Evolutionary conservation across 2,797 vertebrate species (phyloP), one percentile per base, ranked within the genome.

Genomic region (Urosaurus nigricauda): DNA sequence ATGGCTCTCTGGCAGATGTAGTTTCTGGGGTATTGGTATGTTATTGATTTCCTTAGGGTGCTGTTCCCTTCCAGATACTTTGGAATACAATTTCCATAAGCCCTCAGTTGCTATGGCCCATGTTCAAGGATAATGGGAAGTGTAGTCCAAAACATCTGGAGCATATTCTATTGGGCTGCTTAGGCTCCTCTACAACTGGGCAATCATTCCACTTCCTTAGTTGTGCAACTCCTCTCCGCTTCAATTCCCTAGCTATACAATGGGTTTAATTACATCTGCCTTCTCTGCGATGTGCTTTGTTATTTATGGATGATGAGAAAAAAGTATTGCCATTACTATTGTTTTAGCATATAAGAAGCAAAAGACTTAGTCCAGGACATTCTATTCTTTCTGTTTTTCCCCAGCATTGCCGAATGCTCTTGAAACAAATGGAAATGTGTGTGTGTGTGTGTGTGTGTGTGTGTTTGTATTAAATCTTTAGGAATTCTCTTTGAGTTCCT

Each of bases 201-300:
- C 71, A 19, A 37, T 74, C 5, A 0, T 74, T 74, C 35, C 5
- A 21, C 5, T 40, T 40, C 71, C 35, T 37, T 74, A 40, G 71
- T 16, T 19, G 35, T 74, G 37, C 5, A 74, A 74, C 40, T 74
- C 13, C 71, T 16, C 71, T 40, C 16, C 16, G 2, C 71, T 13
- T 32, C 29, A 17, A 37, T 74, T 12, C 35, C n/a, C 40, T 51
- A 81, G 26, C 24, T 24, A 8, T 75, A 81, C n/a, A 80, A 65
- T 81, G 88, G n/a, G 70, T 24, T 51, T 51, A 89, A 74, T 81
- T 65, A 19, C 14, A 84, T 21, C 43, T 14, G n/a, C 51, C 24
- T 79, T 80, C 32, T 65, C 56, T 65, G 40, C 40, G 37, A 73
- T 47, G 53, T 16, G 40, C 47, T 53, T 84, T 68, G 16, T 68